These are phyloP conservation scores for Tylochromis polylepis DNA, from an alignment of 2,113 vertebrate genomes.

Conservation along the genomic window DNA sequence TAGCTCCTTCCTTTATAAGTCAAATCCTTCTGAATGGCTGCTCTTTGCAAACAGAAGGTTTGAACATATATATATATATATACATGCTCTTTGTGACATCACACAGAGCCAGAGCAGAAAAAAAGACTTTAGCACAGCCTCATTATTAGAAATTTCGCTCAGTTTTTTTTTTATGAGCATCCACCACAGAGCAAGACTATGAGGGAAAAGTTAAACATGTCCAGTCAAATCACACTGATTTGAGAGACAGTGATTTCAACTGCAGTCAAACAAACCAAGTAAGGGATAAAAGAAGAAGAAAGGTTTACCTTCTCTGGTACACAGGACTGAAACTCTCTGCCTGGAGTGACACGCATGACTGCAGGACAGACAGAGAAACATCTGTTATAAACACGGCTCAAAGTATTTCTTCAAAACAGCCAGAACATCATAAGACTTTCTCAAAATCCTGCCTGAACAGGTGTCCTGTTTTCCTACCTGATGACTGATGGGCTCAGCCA, in stretches of 20 bases:
- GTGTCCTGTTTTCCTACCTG: not conserved
- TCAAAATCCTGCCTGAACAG: not conserved
- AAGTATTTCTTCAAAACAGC: rapidly evolving
- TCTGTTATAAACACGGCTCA: not conserved
- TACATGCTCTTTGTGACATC: not conserved
- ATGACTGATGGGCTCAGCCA: not conserved
- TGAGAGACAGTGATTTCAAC: rapidly evolving
- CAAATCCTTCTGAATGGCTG: not conserved
- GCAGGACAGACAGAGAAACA: not conserved
- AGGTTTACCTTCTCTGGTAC: conserved; percentile 81
- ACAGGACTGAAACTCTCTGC: conserved; percentile 82
- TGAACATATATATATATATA: rapidly evolving
- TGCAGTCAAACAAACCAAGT: not conserved
- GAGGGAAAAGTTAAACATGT: rapidly evolving
- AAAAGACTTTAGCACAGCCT: no score
- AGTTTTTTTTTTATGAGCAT: not conserved
- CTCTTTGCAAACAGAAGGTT: not conserved
- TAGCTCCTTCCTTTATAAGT: not conserved
- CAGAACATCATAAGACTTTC: rapidly evolving
- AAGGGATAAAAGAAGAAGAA: not conserved
- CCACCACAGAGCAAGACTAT: not conserved
- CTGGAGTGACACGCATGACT: conserved; percentile 85
- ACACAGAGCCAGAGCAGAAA: rapidly evolving
- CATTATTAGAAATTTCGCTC: not conserved
- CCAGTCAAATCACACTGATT: rapidly evolving